phyloP scores from a whole-genome alignment of 2,797 vertebrate genomes.

The Hypotaenidia philippensis region DNA sequence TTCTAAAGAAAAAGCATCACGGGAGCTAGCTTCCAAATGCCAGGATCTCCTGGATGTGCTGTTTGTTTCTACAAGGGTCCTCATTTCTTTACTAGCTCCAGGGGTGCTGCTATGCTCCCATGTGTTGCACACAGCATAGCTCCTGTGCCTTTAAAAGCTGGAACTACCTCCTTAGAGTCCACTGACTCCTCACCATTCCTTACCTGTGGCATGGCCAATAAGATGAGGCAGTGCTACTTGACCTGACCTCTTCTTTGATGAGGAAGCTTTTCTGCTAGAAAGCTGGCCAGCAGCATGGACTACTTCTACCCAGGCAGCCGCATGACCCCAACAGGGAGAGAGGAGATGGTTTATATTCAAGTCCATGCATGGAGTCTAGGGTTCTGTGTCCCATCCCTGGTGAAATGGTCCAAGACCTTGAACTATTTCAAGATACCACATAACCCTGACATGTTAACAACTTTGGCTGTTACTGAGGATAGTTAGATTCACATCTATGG shows the following conservation, averaged over 20 bases:
- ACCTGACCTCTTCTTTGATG: background rate
- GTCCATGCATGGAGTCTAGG: background rate
- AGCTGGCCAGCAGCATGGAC: background rate
- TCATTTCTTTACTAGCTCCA: background rate
- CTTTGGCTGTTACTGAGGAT: conserved; percentile 28
- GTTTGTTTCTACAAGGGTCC: background rate
- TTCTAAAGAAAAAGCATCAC: background rate
- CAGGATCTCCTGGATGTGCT: background rate
- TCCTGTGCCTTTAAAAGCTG: background rate
- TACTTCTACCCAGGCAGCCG: background rate
- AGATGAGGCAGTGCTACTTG: background rate
- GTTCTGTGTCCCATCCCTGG: background rate
- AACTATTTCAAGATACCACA: conserved; percentile 49
- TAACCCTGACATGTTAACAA: conserved; percentile 36
- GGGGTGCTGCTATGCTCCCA: background rate
- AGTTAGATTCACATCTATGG: conserved; percentile 31
- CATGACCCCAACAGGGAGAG: background rate
- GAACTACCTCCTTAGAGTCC: background rate
- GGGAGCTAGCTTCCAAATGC: background rate
- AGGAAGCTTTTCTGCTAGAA: background rate
- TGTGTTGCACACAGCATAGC: rapidly evolving
- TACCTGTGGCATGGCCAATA: background rate
- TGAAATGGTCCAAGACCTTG: background rate
- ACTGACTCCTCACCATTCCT: background rate
- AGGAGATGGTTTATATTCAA: background rate